Conservation (phyloP, 2,797 vertebrate genomes). For the Cirrhinus mrigala region DNA sequence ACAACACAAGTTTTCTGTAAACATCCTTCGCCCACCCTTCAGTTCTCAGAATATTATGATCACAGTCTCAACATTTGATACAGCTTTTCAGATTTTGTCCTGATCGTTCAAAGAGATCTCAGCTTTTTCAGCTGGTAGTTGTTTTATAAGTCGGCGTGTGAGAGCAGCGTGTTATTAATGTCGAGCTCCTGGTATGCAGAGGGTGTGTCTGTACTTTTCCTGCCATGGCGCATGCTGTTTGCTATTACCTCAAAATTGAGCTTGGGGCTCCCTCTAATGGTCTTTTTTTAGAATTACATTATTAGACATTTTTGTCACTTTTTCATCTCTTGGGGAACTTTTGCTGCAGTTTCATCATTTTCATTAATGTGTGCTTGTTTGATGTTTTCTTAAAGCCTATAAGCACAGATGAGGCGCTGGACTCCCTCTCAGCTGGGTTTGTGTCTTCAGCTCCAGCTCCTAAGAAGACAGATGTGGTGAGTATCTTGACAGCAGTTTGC, state of each 20-base stretch:
- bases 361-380: conserved; percentile 9
- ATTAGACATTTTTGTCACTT: neutral
- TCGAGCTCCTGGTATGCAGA: conserved; percentile 62
- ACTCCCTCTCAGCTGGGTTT: conserved; percentile 75
- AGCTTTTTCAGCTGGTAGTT: neutral
- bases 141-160: conserved; percentile 17
- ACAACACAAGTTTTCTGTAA: neutral
- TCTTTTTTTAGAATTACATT: neutral
- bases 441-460: conserved; percentile 58
- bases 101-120: neutral
- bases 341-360: neutral
- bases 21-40: neutral
- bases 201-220: conserved; percentile 78
- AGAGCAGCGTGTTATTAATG: conserved; percentile 16
- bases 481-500: neutral
- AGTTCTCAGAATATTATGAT: neutral
- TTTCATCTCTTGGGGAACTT: no score
- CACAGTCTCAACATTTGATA: neutral
- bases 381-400: conserved; percentile 70
- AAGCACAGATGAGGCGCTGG: conserved; percentile 75
- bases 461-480: conserved; percentile 65
- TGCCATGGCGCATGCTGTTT: conserved; percentile 58
- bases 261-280: conserved; percentile 72
- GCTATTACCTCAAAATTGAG: conserved; percentile 52
- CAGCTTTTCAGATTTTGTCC: neutral